Evolutionary conservation across 2,113 vertebrate species (phyloP).

Genomic region (Lota lota): DNA sequence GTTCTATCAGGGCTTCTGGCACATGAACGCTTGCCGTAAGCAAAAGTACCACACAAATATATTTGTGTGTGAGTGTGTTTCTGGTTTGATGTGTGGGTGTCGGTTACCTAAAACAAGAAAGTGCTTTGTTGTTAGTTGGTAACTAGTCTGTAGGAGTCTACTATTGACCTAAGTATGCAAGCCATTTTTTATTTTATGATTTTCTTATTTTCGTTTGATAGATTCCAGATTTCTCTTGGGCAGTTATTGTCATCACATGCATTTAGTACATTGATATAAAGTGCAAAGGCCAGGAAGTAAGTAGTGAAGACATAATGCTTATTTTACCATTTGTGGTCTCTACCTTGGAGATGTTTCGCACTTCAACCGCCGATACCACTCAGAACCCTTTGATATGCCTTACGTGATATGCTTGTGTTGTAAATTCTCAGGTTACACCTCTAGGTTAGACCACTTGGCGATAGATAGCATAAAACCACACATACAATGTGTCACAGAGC

Average conservation of each 20-base stretch:
- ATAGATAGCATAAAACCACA: no score
- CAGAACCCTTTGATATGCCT: no score
- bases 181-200: no score
- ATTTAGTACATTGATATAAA: not conserved
- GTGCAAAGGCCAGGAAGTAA: not conserved
- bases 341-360: not conserved
- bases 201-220: no score
- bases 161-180: no score
- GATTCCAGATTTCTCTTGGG: no score
- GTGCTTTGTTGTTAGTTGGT: not conserved
- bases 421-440: no score
- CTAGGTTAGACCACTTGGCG: no score
- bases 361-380: no score
- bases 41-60: not conserved
- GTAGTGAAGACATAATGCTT: not conserved
- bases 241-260: not conserved
- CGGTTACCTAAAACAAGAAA: no score
- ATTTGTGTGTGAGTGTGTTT: conserved; percentile 19
- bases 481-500: no score
- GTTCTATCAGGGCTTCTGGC: conserved; percentile 30
- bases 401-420: no score
- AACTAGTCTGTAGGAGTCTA: not conserved
- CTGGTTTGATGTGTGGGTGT: conserved; percentile 2
- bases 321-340: not conserved
- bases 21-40: conserved; percentile 16